Conservation (phyloP, 1,140 invertebrate genomes). For the Sycophila sp. region DNA sequence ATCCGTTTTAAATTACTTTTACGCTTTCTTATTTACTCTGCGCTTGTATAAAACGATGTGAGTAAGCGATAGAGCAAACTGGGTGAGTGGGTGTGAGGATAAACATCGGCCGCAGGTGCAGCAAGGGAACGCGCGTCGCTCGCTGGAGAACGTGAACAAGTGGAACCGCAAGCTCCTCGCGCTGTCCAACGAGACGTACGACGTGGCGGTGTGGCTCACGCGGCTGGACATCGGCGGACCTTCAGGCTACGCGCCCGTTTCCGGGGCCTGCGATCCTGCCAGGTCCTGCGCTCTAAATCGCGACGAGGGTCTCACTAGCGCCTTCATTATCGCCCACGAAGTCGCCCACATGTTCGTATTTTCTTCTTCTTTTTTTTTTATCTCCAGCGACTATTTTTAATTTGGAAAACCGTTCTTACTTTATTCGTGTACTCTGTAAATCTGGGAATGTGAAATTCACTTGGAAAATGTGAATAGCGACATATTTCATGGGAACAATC, state of each 20-base stretch:
- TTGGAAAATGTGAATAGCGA: too few relatives aligned
- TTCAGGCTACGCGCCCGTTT: conserved; percentile 83
- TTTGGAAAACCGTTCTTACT: too few relatives aligned
- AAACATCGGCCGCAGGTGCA: conserved; percentile 65
- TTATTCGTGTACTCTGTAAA: not conserved
- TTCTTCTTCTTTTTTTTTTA: too few relatives aligned
- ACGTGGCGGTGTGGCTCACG: conserved; percentile 80
- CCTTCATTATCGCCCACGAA: conserved; percentile 85
- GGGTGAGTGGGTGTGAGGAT: too few relatives aligned
- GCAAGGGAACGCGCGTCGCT: conserved; percentile 75
- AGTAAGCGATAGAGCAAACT: too few relatives aligned
- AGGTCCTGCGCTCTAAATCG: conserved; percentile 80
- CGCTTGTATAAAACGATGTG: too few relatives aligned
- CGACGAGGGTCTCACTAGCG: conserved; percentile 82
- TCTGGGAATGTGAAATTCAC: not conserved
- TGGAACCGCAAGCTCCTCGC: conserved; percentile 76
- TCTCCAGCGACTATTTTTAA: too few relatives aligned
- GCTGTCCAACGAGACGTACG: conserved; percentile 70
- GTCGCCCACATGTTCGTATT: conserved; percentile 76
- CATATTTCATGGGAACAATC: not conserved
- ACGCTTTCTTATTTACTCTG: too few relatives aligned
- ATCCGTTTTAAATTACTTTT: too few relatives aligned
- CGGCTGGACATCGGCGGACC: conserved; percentile 78
- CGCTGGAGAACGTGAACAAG: conserved; percentile 79
- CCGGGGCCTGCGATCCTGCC: conserved; percentile 76